Evolutionary conservation across 2,797 vertebrate genomes (phyloP), one percentile per base, ranked within the genome.

Genomic region (Lycodopsis pacificus): DNA sequence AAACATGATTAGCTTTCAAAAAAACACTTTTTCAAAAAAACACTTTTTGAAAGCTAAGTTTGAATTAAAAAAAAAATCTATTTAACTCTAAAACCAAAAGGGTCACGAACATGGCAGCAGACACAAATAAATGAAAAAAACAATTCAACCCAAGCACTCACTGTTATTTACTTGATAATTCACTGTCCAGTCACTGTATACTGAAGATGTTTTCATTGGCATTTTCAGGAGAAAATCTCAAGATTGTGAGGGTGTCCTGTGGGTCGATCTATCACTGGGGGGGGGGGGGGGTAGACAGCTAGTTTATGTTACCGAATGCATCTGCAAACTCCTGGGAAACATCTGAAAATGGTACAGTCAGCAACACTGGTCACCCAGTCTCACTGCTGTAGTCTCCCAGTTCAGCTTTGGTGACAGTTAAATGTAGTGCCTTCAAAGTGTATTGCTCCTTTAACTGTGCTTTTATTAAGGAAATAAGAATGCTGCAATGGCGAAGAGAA

Each of bases 171-270:
- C 27, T 48, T 32, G 4, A 22, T 27, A 2, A 34, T 3, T 34
- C 11, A n/a, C 27, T 30, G 32, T 42, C 3, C 22, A 22, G 0
- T 13, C 15, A 32, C 25, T 51, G 7, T 67, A n/a, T 11, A 19
- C 3, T 64, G 8, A 10, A 57, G 14, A 57, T 61, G 4, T 48
- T 63, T 57, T 2, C 48, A 32, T 3, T 59, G 1, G 4, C 5
- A 61, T 58, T 66, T 71, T 54, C 10, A 44, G 20, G 3, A 3
- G 14, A 67, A 22, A 15, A 49, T 30, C 51, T 65, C 1, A 34
- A 73, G 48, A 71, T 79, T 79, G 32, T 57, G 42, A 56, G 40
- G 22, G 2, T 71, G 42, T 25, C n/a, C 6, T 46, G 42, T 49
- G 48, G 48, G 22, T 68, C 25, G 42, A 14, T 71, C 67, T n/a